These are phyloP conservation scores for Eulimnadia texana DNA, from an alignment of 1,140 invertebrate genomes.

Conservation along the genomic window DNA sequence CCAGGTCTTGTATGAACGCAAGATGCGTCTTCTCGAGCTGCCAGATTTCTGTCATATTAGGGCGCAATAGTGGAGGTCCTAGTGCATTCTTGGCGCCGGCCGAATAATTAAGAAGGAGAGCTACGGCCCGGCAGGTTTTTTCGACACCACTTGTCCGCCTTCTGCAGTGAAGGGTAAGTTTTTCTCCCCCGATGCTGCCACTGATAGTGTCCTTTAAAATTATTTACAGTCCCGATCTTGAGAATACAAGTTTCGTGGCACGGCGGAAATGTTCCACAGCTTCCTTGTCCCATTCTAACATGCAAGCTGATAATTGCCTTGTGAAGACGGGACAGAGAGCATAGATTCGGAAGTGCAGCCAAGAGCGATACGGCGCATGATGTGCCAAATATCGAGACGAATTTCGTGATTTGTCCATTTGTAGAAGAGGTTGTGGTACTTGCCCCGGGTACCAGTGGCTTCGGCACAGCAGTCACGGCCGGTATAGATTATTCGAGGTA, in stretches of 20 bases:
- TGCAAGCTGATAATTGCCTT: not conserved
- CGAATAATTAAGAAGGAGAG: not conserved
- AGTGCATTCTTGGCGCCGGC: constrained; percentile 2
- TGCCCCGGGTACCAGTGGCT: not conserved
- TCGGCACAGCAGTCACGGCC: constrained; percentile 11
- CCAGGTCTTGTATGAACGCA: constrained; percentile 4
- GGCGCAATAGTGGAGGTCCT: not conserved
- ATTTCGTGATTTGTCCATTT: not conserved
- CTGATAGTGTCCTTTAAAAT: not conserved
- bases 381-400: constrained; percentile 2
- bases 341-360: constrained; percentile 7
- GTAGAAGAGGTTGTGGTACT: not conserved
- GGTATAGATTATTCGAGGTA: constrained; percentile 3
- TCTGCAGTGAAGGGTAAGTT: not conserved
- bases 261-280: not conserved
- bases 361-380: not conserved
- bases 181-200: not conserved
- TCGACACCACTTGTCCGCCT: not conserved
- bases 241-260: not conserved
- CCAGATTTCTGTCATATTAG: constrained; percentile 8
- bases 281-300: constrained; percentile 10
- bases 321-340: constrained; percentile 11
- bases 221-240: not conserved
- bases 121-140: not conserved
- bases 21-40: not conserved